Conservation (phyloP, 2,888 invertebrate genomes). For the Congeria kusceri region DNA sequence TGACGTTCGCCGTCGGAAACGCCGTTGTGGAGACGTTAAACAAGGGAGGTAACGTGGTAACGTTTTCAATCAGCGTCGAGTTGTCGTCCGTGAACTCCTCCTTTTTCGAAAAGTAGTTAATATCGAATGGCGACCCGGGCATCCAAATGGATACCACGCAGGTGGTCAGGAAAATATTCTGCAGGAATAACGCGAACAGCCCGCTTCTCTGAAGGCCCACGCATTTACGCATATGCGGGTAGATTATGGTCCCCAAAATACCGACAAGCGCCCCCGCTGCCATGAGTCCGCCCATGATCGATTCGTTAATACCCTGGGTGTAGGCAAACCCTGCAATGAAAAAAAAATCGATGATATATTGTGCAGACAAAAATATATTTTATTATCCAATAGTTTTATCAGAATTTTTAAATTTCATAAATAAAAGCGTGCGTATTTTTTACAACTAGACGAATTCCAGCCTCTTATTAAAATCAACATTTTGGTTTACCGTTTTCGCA, state of each 20-base stretch:
- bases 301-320: slow-evolving; percentile 86
- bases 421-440: no score
- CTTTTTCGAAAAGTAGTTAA: slow-evolving; percentile 27
- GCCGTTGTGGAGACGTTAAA: slow-evolving; percentile 16
- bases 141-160: slow-evolving; percentile 86
- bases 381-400: no score
- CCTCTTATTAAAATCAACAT: no score
- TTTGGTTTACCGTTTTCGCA: no score
- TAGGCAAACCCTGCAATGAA: slow-evolving; percentile 84
- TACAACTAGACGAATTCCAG: no score
- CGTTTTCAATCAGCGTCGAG: background rate
- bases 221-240: slow-evolving; percentile 84
- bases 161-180: slow-evolving; percentile 83
- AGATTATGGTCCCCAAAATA: slow-evolving; percentile 86
- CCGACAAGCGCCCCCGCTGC: slow-evolving; percentile 86
- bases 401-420: no score
- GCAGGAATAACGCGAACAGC: slow-evolving; percentile 79
- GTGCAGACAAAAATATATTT: no score
- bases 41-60: slow-evolving; percentile 8
- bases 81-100: background rate
- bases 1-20: slow-evolving; percentile 1
- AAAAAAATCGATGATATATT: background rate
- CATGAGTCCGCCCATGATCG: slow-evolving; percentile 85
- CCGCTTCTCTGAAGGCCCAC: slow-evolving; percentile 84
- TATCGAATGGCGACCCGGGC: slow-evolving; percentile 86